Base-by-base conservation (phyloP, 2,113 vertebrate genomes). In the Mesoclemmys tuberculata region DNA sequence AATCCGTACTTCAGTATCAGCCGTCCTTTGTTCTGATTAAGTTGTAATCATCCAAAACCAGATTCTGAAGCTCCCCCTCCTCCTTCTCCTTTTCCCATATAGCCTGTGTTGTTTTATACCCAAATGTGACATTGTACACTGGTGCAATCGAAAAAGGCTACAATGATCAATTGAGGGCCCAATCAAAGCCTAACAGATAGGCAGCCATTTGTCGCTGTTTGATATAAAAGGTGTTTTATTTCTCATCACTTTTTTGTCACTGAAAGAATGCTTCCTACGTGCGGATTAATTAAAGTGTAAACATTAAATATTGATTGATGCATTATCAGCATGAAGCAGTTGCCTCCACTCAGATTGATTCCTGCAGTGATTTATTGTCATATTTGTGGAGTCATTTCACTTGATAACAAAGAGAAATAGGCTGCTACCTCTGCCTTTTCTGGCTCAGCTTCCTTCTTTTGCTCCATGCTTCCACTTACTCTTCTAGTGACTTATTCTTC, bases 231-330 rank as follows among this genome's bases (percentile, higher is more conserved):
- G 98, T 99, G 97, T 98, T 99, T 99, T 99, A 99, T 99, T 99
- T 99, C 99, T 98, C 99, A 98, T 98, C 98, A 98, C 98, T 99
- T 98, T 98, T 98, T 99, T 99, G 99, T 99, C 99, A 99, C 99
- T 99, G 99, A 99, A 99, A 99, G 99, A 99, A 99, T 99, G 99
- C 99, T 99, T 98, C 98, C 98, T 96, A 97, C 96, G 98, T 99
- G 99, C 98, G 99, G 99, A 99, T 99, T 99, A 99, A 99, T 99
- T 99, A 99, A 99, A 99, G 99, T 99, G 99, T 99, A 99, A 99
- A 99, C 99, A 99, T 99, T 99, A 99, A 99, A 99, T 99, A 99
- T 99, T 99, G 99, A 99, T 99, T 99, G 99, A 99, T 99, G 99
- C 99, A 99, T 99, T 99, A 99, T 99, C 99, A 99, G 99, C 98